Conservation (phyloP, 2,113 vertebrate species). For the Solea solea region DNA sequence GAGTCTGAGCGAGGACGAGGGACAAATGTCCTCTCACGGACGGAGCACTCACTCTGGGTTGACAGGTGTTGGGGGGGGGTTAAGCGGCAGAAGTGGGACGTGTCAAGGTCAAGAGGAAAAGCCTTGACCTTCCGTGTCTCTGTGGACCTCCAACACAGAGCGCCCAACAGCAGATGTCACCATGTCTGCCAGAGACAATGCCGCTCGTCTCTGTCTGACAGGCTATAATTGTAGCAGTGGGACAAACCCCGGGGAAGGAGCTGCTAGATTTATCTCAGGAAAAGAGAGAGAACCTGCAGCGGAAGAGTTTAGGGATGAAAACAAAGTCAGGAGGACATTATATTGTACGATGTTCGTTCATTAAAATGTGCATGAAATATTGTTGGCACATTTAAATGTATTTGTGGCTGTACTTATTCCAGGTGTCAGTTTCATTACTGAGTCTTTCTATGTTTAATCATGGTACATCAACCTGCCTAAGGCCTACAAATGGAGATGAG, state of each 20-base stretch:
- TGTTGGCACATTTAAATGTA: too few relatives aligned
- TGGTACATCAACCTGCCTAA: too few relatives aligned
- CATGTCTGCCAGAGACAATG: constrained; percentile 6
- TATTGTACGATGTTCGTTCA: neutral
- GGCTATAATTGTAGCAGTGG: constrained; percentile 38
- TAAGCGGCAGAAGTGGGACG: constrained; percentile 40
- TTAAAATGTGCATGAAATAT: neutral
- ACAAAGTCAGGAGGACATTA: neutral
- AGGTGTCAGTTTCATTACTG: too few relatives aligned
- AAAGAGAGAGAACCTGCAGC: constrained; percentile 46
- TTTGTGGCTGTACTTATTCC: too few relatives aligned
- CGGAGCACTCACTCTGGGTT: neutral
- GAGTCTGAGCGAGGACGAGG: neutral
- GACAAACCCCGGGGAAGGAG: constrained; percentile 10
- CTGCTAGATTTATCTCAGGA: constrained; percentile 65
- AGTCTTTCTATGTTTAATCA: too few relatives aligned
- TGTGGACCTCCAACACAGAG: constrained; percentile 32
- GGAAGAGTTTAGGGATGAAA: neutral
- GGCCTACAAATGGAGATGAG: too few relatives aligned
- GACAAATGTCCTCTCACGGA: neutral
- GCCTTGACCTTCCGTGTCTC: constrained; percentile 40
- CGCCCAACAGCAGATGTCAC: constrained; percentile 36
- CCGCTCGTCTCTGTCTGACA: constrained; percentile 1
- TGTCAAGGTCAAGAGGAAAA: constrained; percentile 55
- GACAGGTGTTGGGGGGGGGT: constrained; percentile 52